phyloP scores from a whole-genome alignment of 1,140 invertebrate species.

The Hylaeus anthracinus region DNA sequence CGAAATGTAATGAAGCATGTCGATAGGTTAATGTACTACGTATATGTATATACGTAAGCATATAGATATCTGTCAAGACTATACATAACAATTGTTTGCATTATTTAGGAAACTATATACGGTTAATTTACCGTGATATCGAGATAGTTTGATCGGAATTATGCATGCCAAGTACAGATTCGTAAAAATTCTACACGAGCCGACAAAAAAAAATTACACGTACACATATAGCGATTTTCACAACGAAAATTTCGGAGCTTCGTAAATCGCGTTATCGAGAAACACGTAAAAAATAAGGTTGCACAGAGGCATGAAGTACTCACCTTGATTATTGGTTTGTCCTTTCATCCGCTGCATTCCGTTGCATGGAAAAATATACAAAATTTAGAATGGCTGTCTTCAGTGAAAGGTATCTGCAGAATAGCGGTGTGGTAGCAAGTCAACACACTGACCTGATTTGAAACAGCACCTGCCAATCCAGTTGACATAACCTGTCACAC shows the following conservation, averaged over 20 bases:
- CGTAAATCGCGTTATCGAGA: no score
- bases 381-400: constrained; percentile 72
- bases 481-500: constrained; percentile 78
- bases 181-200: not conserved
- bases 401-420: constrained; percentile 62
- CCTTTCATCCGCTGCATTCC: constrained; percentile 92
- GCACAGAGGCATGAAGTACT: constrained; percentile 50
- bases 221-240: not conserved
- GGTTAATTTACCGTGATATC: not conserved
- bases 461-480: constrained; percentile 78
- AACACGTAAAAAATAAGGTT: constrained; percentile 9
- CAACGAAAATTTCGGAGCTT: not conserved
- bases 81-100: constrained; percentile 10
- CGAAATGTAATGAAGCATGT: constrained; percentile 6
- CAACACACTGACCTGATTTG: constrained; percentile 78
- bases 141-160: not conserved
- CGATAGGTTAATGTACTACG: constrained; percentile 37
- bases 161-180: not conserved
- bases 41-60: constrained; percentile 3
- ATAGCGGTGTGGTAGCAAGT: constrained; percentile 51
- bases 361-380: constrained; percentile 80
- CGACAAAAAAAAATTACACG: constrained; percentile 3
- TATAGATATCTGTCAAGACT: constrained; percentile 18
- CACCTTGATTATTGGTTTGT: constrained; percentile 87
- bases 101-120: not conserved